Evolutionary conservation across 2,888 invertebrate species (phyloP).

Genomic region (Eulithis prunata): DNA sequence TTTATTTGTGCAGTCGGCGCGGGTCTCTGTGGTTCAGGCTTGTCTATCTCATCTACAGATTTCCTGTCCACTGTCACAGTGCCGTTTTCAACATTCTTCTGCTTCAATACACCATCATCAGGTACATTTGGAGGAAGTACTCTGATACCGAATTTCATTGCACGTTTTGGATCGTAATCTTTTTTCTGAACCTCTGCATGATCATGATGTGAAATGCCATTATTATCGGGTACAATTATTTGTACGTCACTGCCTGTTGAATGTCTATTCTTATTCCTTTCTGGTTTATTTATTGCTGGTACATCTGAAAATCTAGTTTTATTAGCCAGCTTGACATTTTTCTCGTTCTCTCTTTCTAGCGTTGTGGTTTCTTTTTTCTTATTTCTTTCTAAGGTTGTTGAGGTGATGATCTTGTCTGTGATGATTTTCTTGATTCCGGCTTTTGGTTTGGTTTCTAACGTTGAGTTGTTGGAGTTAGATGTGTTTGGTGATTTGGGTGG

Average conservation of each 20-base stretch:
- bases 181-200: conserved; percentile 81
- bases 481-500: conserved; percentile 76
- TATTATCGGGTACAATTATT: conserved; percentile 75
- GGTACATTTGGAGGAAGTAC: conserved; percentile 85
- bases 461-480: conserved; percentile 78
- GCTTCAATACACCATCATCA: conserved; percentile 78
- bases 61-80: conserved; percentile 64
- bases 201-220: conserved; percentile 70
- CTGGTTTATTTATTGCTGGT: conserved; percentile 67
- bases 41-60: conserved; percentile 72
- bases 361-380: conserved; percentile 76
- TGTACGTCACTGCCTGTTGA: conserved; percentile 72
- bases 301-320: conserved; percentile 70
- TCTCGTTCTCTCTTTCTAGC: conserved; percentile 79
- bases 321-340: conserved; percentile 72
- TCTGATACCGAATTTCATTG: conserved; percentile 88
- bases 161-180: conserved; percentile 83
- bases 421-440: conserved; percentile 80
- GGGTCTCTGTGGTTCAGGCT: conserved; percentile 66
- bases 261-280: conserved; percentile 69
- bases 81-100: conserved; percentile 76
- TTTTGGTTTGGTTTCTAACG: conserved; percentile 78
- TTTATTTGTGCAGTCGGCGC: conserved; percentile 72
- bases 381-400: conserved; percentile 75
- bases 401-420: conserved; percentile 76